Evolutionary conservation across 2,113 vertebrate genomes (phyloP), one percentile per base, ranked within the genome.

Genomic region (Crotalus horridus): DNA sequence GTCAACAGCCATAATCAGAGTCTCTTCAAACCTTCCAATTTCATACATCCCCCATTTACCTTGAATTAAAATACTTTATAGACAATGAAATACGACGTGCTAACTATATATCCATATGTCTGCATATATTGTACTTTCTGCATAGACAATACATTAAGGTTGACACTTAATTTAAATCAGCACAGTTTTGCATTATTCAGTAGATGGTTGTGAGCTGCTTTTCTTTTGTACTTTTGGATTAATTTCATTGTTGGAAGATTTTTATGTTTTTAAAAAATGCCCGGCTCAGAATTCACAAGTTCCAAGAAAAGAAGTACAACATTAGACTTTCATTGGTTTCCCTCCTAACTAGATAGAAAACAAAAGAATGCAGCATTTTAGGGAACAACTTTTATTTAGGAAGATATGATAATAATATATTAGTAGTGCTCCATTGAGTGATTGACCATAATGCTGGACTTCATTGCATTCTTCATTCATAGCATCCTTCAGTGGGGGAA

Each of bases 191-290:
- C 94, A 97, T 97, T 97, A 96, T 97, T 97, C 96, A 97, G 93
- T 93, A 95, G 96, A 95, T 95, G 94, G 94, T 94, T 96, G 89
- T 94, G 96, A 97, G 95, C 95, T 98, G 96, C 94, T 97, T 98
- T 97, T 96, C 96, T 96, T 97, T 97, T 97, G 95, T 97, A 96
- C 92, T 95, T 96, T 96, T 93, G 97, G 96, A 97, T 97, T 98
- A 96, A 97, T 97, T 97, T 97, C 96, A 96, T 97, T 97, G 96
- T 96, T 95, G 87, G 92, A 94, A 96, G 95, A 97, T 97, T 97
- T 93, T 97, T 97, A 95, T 96, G 95, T 97, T 97, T 97, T 97
- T 96, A 95, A 92, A 95, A 89, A 96, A 96, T 95, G 94, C 94
- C 94, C 97, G 97, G 96, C 94, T 95, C 92, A 94, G 94, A 96